phyloP scores from a whole-genome alignment of 2,113 vertebrate genomes.

The Pangasianodon gigas region DNA sequence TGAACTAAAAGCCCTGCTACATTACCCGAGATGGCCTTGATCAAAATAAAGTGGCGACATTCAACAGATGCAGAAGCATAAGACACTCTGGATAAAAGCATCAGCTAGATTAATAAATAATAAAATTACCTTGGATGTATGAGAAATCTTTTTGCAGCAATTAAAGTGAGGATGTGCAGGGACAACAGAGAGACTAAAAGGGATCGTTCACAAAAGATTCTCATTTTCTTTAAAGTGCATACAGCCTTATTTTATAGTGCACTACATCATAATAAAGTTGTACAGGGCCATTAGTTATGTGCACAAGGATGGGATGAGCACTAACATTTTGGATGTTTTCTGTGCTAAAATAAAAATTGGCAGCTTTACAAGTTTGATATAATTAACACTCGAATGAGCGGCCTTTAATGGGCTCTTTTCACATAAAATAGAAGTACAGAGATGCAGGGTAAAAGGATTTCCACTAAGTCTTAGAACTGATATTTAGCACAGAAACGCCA shows the following conservation, averaged over 20 bases:
- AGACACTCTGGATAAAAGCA: slow-evolving; percentile 52
- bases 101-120: slow-evolving; percentile 51
- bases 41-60: slow-evolving; percentile 36
- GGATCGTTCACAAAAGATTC: background rate
- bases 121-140: slow-evolving; percentile 22
- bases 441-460: background rate
- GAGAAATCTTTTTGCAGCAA: slow-evolving; percentile 25
- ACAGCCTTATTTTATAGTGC: background rate
- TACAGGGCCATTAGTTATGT: background rate
- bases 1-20: slow-evolving; percentile 12
- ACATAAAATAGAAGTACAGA: background rate
- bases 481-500: background rate
- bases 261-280: background rate
- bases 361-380: background rate
- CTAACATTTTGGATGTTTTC: background rate
- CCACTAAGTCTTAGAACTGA: background rate
- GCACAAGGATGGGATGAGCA: background rate
- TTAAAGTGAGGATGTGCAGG: slow-evolving; percentile 30
- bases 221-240: background rate
- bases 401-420: background rate
- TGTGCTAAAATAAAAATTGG: background rate
- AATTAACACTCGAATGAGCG: background rate
- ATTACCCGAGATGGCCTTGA: background rate
- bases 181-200: slow-evolving; percentile 18
- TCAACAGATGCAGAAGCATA: slow-evolving; percentile 2